These are phyloP conservation scores for Drosophila burlai DNA, from an alignment of 1,140 invertebrate species.

Conservation along the genomic window DNA sequence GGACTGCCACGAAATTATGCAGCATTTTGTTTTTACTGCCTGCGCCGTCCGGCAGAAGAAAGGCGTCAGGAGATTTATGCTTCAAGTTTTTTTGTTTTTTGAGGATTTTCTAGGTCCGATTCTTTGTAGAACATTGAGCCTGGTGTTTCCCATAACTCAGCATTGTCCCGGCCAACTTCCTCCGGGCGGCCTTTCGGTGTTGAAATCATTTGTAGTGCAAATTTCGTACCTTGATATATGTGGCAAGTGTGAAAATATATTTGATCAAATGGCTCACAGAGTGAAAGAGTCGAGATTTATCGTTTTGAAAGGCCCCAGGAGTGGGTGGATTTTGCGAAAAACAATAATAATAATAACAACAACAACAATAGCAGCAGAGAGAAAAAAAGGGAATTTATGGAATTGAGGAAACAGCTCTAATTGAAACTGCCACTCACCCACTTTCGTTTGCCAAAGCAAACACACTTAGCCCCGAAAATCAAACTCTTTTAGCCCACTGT, in stretches of 20 bases:
- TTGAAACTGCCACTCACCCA: constrained; percentile 52
- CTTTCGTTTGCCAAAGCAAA: constrained; percentile 63
- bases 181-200: constrained; percentile 77
- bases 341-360: neutral
- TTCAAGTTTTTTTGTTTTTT: constrained; percentile 44
- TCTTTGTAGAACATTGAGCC: constrained; percentile 77
- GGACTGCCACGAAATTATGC: constrained; percentile 74
- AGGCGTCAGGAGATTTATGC: constrained; percentile 81
- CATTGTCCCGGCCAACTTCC: constrained; percentile 45
- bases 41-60: constrained; percentile 71
- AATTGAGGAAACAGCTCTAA: constrained; percentile 42
- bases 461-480: constrained; percentile 68
- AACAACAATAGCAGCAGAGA: neutral
- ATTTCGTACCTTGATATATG: constrained; percentile 82
- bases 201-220: constrained; percentile 84
- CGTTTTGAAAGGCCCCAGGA: constrained; percentile 57
- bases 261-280: constrained; percentile 65
- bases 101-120: constrained; percentile 65
- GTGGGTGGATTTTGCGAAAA: constrained; percentile 30
- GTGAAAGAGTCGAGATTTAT: constrained; percentile 63
- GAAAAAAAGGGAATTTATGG: constrained; percentile 35
- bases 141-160: constrained; percentile 80
- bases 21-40: constrained; percentile 75
- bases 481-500: constrained; percentile 67
- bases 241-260: constrained; percentile 84